Conservation (phyloP, 2,113 vertebrate species). For the Rhodinocichla rosea region DNA sequence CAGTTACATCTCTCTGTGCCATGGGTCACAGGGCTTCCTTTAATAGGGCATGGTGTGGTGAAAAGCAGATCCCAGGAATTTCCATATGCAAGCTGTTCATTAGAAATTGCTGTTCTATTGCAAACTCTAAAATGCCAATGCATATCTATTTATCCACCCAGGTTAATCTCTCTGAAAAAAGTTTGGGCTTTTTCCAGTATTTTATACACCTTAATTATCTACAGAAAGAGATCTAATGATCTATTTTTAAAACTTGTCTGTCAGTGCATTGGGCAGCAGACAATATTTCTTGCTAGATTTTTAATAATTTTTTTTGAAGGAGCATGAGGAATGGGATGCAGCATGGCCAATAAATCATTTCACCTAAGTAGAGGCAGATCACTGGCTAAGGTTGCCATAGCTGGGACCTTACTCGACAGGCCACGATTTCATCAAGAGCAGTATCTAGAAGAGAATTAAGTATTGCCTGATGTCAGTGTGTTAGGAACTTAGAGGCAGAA, state of each 20-base stretch:
- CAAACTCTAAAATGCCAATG: not conserved
- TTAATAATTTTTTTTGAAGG: no score
- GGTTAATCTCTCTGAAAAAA: not conserved
- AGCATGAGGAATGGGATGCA: not conserved
- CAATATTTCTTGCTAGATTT: not conserved
- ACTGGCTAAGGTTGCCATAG: not conserved
- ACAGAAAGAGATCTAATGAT: not conserved
- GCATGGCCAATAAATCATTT: not conserved
- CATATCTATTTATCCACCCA: not conserved
- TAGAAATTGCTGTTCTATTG: not conserved
- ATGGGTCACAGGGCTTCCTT: not conserved
- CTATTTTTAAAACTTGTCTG: not conserved
- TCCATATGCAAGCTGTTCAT: not conserved
- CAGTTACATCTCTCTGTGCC: not conserved
- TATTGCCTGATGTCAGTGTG: not conserved
- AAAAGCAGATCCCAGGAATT: not conserved
- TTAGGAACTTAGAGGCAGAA: not conserved
- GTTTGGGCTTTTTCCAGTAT: fast-evolving
- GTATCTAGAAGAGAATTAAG: not conserved
- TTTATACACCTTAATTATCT: not conserved
- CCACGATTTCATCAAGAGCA: not conserved
- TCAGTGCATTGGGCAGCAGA: not conserved
- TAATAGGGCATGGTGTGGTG: not conserved
- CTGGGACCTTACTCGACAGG: not conserved
- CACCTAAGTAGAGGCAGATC: not conserved